Percentiles rank a stretch among this genome's conserved stretches.
Evolutionary conservation across 2,888 invertebrate species (phyloP).

Genomic region (Micoletzkya japonica): DNA sequence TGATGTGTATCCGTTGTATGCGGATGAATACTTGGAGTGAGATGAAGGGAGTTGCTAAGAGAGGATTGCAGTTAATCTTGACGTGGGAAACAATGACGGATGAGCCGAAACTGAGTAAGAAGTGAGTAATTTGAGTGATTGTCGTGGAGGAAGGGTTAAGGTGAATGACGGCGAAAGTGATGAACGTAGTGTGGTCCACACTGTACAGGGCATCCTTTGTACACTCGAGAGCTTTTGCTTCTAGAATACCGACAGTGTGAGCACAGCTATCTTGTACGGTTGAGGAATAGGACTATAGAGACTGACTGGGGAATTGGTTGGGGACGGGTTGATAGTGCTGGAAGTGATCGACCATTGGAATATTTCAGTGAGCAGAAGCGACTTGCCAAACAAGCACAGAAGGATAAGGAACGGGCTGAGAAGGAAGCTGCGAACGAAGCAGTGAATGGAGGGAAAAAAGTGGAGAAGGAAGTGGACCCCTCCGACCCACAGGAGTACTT

Average conservation of each 20-base stretch:
- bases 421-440: conserved; percentile 67
- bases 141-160: background rate
- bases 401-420: conserved; percentile 85
- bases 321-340: no score
- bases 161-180: conserved; percentile 20
- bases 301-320: no score
- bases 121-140: conserved; percentile 28
- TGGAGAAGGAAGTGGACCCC: conserved; percentile 55
- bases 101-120: conserved; percentile 31
- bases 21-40: background rate
- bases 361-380: conserved; percentile 86
- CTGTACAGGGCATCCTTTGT: background rate
- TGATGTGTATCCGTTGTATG: background rate
- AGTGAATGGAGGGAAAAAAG: conserved; percentile 27
- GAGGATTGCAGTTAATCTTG: no score
- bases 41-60: no score
- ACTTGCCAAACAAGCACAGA: conserved; percentile 86
- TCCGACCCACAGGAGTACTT: conserved; percentile 76
- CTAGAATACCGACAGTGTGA: no score
- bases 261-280: no score
- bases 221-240: no score
- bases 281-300: no score
- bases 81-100: conserved; percentile 20
- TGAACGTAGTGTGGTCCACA: conserved; percentile 10
- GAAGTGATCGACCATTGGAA: background rate